Evolutionary conservation across 2,113 vertebrate genomes (phyloP).

Genomic region (Syngnathus typhle): DNA sequence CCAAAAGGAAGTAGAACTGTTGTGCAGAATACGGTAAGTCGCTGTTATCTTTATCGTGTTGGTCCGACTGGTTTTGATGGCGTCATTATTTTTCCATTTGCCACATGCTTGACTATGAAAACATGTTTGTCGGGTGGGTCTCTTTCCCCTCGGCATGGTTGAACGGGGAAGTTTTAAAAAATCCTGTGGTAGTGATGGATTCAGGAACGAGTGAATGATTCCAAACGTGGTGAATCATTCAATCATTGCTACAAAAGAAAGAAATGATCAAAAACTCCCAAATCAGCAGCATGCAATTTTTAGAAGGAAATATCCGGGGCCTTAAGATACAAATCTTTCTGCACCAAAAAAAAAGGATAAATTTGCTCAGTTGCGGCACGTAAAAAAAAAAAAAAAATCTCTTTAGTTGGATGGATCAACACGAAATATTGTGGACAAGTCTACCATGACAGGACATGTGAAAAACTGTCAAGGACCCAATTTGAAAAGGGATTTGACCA

Average conservation of each 20-base stretch:
- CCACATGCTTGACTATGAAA: neutral
- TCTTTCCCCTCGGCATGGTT: no score
- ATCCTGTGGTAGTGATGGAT: no score
- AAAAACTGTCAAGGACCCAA: neutral
- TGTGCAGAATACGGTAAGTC: neutral
- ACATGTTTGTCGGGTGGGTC: neutral
- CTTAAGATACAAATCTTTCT: no score
- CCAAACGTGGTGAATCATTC: neutral
- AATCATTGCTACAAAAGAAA: neutral
- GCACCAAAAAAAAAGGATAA: no score
- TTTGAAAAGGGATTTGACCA: neutral
- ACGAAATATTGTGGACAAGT: neutral
- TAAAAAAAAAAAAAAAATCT: neutral
- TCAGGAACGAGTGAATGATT: neutral
- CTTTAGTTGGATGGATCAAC: neutral
- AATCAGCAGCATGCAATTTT: neutral
- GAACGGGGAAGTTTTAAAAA: no score
- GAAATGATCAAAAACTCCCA: no score
- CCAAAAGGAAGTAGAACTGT: neutral
- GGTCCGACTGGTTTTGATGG: neutral
- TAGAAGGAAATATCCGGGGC: neutral
- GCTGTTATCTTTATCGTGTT: neutral
- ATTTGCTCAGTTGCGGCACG: no score
- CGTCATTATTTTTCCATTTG: neutral
- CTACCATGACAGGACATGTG: neutral